These are phyloP conservation scores for Colinus virginianus DNA, from an alignment of 2,113 vertebrate species.

Conservation along the genomic window DNA sequence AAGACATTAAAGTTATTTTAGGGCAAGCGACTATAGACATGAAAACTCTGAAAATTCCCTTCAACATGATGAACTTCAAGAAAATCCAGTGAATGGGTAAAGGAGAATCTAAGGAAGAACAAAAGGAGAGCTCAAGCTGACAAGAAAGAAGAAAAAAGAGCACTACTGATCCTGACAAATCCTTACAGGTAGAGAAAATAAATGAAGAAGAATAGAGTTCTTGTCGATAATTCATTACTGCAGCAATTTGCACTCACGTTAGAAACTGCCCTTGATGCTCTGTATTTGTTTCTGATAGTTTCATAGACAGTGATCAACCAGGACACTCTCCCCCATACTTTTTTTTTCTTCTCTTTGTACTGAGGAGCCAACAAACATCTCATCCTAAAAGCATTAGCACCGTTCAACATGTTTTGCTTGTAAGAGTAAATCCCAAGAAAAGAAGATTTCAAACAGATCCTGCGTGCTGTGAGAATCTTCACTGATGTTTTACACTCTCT, in stretches of 20 bases:
- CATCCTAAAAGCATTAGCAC: not conserved
- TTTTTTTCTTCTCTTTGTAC: not conserved
- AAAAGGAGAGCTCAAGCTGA: not conserved
- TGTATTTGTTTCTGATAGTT: not conserved
- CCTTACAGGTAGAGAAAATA: not conserved
- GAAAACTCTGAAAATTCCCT: not conserved
- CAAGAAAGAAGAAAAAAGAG: not conserved
- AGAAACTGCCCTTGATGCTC: not conserved
- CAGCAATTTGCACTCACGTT: not conserved
- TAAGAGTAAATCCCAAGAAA: not conserved
- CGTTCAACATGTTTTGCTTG: not conserved
- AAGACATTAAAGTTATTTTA: not conserved
- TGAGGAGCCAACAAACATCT: not conserved
- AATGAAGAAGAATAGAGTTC: not conserved
- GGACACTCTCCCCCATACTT: fast-evolving
- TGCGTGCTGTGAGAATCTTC: not conserved
- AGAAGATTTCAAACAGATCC: not conserved
- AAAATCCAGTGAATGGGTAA: not conserved
- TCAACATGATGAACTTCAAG: not conserved
- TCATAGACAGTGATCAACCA: not conserved
- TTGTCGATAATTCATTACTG: not conserved
- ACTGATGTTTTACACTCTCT: not conserved
- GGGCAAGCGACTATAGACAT: not conserved
- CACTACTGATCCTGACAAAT: not conserved
- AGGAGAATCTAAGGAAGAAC: not conserved